phyloP scores from a whole-genome alignment of 2,888 invertebrate genomes.

The Myopa tessellatipennis region DNA sequence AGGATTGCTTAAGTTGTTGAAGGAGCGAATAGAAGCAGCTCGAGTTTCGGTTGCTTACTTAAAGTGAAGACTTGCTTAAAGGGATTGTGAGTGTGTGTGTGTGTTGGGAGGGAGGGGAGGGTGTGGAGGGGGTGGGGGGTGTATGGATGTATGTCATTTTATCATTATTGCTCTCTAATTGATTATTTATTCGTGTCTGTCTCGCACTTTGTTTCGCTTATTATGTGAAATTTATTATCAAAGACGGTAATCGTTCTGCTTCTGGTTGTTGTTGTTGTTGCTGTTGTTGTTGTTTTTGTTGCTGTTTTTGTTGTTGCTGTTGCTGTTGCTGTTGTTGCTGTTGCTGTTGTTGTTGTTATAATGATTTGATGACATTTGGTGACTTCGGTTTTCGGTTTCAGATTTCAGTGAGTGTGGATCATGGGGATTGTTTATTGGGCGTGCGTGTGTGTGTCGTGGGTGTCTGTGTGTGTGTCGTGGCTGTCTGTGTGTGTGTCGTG shows the following conservation, averaged over 20 bases:
- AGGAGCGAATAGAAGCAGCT: no score
- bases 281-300: neutral
- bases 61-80: no score
- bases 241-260: constrained; percentile 40
- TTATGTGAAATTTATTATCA: constrained; percentile 50
- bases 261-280: constrained; percentile 20
- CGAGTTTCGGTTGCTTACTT: constrained; percentile 2
- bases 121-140: neutral
- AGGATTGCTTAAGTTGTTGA: neutral
- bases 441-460: neutral
- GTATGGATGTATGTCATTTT: constrained; percentile 1
- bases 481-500: neutral
- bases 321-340: neutral
- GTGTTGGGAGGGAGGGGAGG: neutral
- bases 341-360: no score
- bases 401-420: no score
- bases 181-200: constrained; percentile 38
- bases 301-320: no score
- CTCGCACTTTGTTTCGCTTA: constrained; percentile 37
- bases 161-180: constrained; percentile 33
- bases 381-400: neutral
- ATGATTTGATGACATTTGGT: neutral
- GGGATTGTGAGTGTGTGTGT: neutral
- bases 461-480: neutral
- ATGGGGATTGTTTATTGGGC: no score